These are phyloP conservation scores for Cydia fagiglandana DNA, from an alignment of 1,140 invertebrate genomes.

Conservation along the genomic window DNA sequence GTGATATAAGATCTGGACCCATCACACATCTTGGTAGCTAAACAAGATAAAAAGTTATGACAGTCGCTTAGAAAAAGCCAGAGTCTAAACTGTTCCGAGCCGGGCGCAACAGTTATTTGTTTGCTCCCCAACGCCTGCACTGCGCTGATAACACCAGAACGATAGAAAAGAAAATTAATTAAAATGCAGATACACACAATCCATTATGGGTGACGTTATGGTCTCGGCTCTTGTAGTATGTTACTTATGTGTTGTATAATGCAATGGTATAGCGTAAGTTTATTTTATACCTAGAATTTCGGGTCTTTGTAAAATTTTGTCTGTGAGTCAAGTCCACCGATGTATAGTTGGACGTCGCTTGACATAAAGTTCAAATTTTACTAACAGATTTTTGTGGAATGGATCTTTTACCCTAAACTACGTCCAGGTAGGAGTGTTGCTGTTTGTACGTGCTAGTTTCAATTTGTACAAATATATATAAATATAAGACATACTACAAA, in stretches of 20 bases:
- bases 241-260: slow-evolving; percentile 6
- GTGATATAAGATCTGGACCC: not conserved
- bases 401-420: no score
- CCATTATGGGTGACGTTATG: slow-evolving; percentile 66
- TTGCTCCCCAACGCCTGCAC: slow-evolving; percentile 68
- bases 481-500: no score
- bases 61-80: not conserved
- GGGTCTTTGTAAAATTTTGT: not conserved
- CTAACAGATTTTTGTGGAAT: no score
- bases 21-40: not conserved
- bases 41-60: not conserved
- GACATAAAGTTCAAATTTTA: no score
- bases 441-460: no score
- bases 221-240: slow-evolving; percentile 40
- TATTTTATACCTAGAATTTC: not conserved
- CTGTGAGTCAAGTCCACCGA: no score
- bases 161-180: slow-evolving; percentile 79
- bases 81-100: slow-evolving; percentile 58
- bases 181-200: slow-evolving; percentile 77
- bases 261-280: not conserved
- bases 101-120: slow-evolving; percentile 66
- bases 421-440: no score
- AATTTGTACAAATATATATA: no score
- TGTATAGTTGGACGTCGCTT: no score
- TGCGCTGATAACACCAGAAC: slow-evolving; percentile 69